Base-by-base conservation (phyloP, 92 coral and sea anemone genomes). In the Galaxea fascicularis region DNA sequence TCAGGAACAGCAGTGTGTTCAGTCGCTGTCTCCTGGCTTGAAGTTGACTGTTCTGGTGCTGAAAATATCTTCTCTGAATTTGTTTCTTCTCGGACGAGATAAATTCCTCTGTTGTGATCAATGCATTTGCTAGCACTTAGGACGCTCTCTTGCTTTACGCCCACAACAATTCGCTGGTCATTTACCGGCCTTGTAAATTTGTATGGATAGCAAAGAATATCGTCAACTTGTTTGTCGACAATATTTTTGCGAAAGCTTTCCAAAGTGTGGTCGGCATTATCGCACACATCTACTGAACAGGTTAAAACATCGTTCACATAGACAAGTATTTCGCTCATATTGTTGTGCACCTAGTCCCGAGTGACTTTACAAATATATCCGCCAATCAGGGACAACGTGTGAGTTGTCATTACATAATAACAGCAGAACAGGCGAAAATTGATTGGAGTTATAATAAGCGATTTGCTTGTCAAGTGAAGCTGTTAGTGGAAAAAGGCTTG, bases 151-250 rank as follows among this genome's bases (percentile, higher is more conserved):
- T 82, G 79, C 59, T 82, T 82, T 8, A 28, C 0, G 4, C 87
- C 87, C 69, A 82, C 78, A 20, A 46, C 57, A 25, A 82, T 46
- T 12, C 79, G 39, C 41, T 39, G 25, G 79, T 47, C 58, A 25
- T 60, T 53, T 20, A 82, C 58, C 67, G 3, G 45, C 71, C 79
- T 49, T 8, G 87, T 82, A 31, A 82, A 82, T 54, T 82, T 82
- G 35, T 71, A 82, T 35, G 77, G 58, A n/a, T 57, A 71, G 20
- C 70, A 28, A 28, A 82, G 66, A 54, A 69, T 71, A 27, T 71
- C 72, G 21, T 60, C 87, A 15, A 82, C 79, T 71, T 82, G 72
- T 35, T 71, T 59, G 26, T 69, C 74, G n/a, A 83, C 72, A 16
- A 71, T 60, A 59, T 83, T 51, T 26, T 27, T 44, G 6, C 71